phyloP scores from a whole-genome alignment of 2,797 vertebrate genomes.

The Carapus acus region DNA sequence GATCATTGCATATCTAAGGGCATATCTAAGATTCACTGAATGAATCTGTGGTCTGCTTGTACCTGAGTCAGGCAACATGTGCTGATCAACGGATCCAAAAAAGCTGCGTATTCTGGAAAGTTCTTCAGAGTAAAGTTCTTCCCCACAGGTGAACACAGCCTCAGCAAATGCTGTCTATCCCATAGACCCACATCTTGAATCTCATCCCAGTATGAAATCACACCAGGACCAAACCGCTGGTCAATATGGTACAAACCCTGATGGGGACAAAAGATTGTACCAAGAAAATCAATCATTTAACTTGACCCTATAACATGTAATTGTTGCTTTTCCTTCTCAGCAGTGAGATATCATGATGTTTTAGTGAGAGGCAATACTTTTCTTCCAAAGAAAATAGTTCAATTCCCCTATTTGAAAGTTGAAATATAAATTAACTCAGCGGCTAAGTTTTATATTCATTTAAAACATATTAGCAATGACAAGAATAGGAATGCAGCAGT shows the following conservation, averaged over 20 bases:
- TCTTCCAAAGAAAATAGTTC: no score
- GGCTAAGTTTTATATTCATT: no score
- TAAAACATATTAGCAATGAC: no score
- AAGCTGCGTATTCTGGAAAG: constrained; percentile 65
- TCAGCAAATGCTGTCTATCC: constrained; percentile 72
- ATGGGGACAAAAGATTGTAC: background rate
- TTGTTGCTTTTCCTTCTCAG: no score
- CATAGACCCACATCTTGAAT: constrained; percentile 82
- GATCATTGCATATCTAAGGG: no score
- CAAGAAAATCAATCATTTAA: background rate
- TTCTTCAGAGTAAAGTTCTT: constrained; percentile 64
- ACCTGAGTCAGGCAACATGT: constrained; percentile 28
- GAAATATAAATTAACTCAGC: no score
- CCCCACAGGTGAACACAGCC: constrained; percentile 66
- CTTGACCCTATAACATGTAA: no score
- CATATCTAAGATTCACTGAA: background rate
- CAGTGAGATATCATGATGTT: no score
- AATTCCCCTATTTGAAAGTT: no score
- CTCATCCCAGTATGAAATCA: constrained; percentile 71
- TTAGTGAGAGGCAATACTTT: no score
- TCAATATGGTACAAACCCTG: constrained; percentile 82
- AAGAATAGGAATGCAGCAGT: no score
- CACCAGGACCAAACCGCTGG: constrained; percentile 80
- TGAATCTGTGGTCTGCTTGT: background rate
- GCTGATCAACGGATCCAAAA: constrained; percentile 18